Evolutionary conservation across 2,113 vertebrate genomes (phyloP), one percentile per base, ranked within the genome.

Genomic region (Archilochus colubris): DNA sequence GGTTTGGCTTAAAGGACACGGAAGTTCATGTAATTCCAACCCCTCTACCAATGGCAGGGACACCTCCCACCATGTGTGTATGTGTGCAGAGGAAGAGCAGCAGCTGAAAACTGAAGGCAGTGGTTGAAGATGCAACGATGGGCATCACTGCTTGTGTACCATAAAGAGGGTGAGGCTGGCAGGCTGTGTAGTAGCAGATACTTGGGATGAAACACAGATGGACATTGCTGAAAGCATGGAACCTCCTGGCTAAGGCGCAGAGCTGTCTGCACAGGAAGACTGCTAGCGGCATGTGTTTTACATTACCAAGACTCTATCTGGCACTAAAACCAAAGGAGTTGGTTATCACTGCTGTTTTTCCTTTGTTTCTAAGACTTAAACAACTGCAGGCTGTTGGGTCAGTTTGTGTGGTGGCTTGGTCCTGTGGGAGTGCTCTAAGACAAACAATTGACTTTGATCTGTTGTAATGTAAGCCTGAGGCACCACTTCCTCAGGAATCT

Each of bases 401-500:
- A 68, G 64, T 88, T 90, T 75, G 76, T 88, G 23, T 86, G 90
- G 88, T 90, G 86, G 8, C 80, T 90, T 69, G 50, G 76, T 83
- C 93, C 91, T 81, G 27, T 66, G 96, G 93, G 94, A 97, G 50
- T 78, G 48, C 88, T 94, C 22, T 24, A 19, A 88, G 68, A 77
- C 83, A 90, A 95, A 93, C 91, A 94, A 8, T 91, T 92, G 33
- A 20, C 95, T 96, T 96, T 96, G 94, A 94, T 95, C 91, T 78
- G 33, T 81, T 93, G 76, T 91, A 88, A 50, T 22, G 64, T 92
- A 91, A 86, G 93, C 80, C 88, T 91, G 91, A 96, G 92, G 54
- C 83, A 91, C 64, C 11, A 10, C 58, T 91, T 92, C 94, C 91
- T 79, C 74, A 2, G 16, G 74, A 92, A 79, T 69, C 43, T 33